Conservation (phyloP, 2,888 invertebrate species). For the Protodeltote pygarga region DNA sequence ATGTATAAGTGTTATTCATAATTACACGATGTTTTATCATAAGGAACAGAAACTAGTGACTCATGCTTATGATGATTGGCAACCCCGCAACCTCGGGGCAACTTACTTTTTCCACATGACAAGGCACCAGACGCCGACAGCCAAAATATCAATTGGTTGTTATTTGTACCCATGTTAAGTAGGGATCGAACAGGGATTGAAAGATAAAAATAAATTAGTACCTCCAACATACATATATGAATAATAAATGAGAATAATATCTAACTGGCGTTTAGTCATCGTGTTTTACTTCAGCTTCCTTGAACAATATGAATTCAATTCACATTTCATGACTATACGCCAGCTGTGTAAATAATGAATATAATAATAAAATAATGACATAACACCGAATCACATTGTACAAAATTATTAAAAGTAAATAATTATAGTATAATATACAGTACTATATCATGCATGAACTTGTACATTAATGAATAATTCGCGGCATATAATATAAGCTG, state of each 20-base stretch:
- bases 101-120: constrained; percentile 79
- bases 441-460: constrained; percentile 57
- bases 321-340: constrained; percentile 56
- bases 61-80: constrained; percentile 68
- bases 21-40: constrained; percentile 47
- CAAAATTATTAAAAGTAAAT: constrained; percentile 52
- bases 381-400: constrained; percentile 47
- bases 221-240: constrained; percentile 67
- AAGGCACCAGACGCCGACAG: constrained; percentile 68
- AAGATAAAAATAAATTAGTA: constrained; percentile 85
- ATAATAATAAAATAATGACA: constrained; percentile 52
- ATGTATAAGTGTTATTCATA: constrained; percentile 41
- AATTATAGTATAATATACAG: constrained; percentile 48
- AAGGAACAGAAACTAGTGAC: constrained; percentile 53
- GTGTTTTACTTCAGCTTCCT: constrained; percentile 21
- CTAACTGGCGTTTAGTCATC: constrained; percentile 40
- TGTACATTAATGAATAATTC: constrained; percentile 13
- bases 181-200: constrained; percentile 77
- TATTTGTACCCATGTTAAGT: constrained; percentile 79
- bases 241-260: constrained; percentile 37
- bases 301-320: constrained; percentile 29
- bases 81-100: constrained; percentile 60
- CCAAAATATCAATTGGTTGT: constrained; percentile 74
- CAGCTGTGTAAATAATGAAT: constrained; percentile 63
- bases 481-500: constrained; percentile 47